Evolutionary conservation across 2,888 invertebrate genomes (phyloP), one percentile per base, ranked within the genome.

Genomic region (Hydraecia micacea): DNA sequence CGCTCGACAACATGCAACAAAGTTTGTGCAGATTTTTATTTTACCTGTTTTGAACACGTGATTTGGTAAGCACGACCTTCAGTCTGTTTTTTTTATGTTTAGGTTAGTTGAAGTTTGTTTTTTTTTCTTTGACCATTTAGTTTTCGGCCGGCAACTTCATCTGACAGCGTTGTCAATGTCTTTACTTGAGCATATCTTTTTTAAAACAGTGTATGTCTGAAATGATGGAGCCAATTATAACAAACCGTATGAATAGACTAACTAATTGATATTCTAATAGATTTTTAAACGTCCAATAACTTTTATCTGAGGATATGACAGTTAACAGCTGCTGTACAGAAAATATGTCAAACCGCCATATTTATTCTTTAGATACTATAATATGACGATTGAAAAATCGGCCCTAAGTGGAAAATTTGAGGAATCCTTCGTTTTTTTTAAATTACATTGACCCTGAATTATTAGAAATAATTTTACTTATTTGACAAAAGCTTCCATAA

Each of bases 21-120:
- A 76, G 28, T 86, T 70, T 58, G 60, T 74, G 55, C n/a, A 60
- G 36, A 63, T 75, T 75, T 82, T 83, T 75, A 36, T 73, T 80
- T 60, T 75, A 39, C 25, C 52, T 66, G 8, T 80, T 73, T 85
- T 2, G n/a, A 36, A 70, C 67, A 55, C 32, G 32, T 4, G 11
- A 49, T 69, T 80, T 66, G 80, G 65, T 75, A 75, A 65, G 67
- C n/a, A 55, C 42, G 73, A 81, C 86, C 86, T 81, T 83, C 70
- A 70, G 18, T 79, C 15, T 67, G 21, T 7, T 46, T 46, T 13
- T 46, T 3, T 70, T 60, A 28, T 62, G 25, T n/a, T 25, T 25
- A n/a, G 9, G 11, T 15, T 32, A 11, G 18, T 58, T n/a, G 6
- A 32, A 32, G 18, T 39, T 63, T 52, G 0, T 25, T 25, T 68